phyloP scores from a whole-genome alignment of 2,888 invertebrate genomes.

The Aporophyla lueneburgensis region DNA sequence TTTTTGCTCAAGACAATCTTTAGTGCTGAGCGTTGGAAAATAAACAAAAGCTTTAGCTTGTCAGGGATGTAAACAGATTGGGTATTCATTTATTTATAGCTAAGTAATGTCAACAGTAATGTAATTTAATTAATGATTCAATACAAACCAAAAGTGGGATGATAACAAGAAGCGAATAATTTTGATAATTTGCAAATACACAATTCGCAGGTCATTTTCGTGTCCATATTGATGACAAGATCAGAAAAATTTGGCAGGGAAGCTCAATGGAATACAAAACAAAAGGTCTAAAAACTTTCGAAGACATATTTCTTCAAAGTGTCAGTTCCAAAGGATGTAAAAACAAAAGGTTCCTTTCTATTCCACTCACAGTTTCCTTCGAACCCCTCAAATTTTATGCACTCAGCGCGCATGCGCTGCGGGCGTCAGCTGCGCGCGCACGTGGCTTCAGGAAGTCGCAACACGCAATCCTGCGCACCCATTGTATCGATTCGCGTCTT shows the following conservation, averaged over 20 bases:
- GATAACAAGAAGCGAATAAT: background rate
- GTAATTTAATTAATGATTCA: background rate
- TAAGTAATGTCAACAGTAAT: background rate
- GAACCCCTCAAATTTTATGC: slow-evolving; percentile 45
- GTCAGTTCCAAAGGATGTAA: slow-evolving; percentile 46
- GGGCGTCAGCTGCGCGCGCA: slow-evolving; percentile 85
- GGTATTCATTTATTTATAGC: background rate
- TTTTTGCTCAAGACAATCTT: slow-evolving; percentile 50
- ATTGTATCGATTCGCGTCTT: slow-evolving; percentile 73
- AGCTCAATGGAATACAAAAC: background rate
- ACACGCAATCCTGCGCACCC: slow-evolving; percentile 74
- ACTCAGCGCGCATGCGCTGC: slow-evolving; percentile 74
- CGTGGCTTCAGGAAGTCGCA: slow-evolving; percentile 75
- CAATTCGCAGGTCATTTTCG: background rate
- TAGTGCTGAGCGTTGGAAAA: slow-evolving; percentile 27
- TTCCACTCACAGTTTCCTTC: slow-evolving; percentile 57
- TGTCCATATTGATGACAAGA: background rate
- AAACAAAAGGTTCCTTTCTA: slow-evolving; percentile 58
- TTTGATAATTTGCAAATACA: too few species aligned
- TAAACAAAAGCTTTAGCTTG: slow-evolving; percentile 17
- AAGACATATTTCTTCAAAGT: slow-evolving; percentile 10
- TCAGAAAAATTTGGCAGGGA: background rate
- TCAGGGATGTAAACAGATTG: background rate
- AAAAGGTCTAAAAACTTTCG: slow-evolving; percentile 1
- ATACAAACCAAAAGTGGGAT: background rate